phyloP scores from a whole-genome alignment of 1,140 invertebrate genomes.

The Caerostris darwini region DNA sequence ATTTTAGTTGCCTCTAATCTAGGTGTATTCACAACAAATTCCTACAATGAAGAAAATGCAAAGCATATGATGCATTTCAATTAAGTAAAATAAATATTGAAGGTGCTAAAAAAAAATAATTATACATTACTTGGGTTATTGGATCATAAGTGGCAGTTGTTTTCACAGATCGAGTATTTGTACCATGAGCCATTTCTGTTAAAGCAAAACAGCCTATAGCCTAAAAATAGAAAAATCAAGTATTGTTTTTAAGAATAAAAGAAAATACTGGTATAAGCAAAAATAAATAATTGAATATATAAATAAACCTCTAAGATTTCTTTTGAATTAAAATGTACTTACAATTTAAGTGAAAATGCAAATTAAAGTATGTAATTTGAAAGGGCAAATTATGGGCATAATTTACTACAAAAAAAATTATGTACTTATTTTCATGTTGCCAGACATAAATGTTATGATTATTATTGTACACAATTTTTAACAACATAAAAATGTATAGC shows the following conservation, averaged over 20 bases:
- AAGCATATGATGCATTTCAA: background rate
- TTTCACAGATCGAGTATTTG: slow-evolving; percentile 94
- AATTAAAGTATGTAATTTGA: too few relatives aligned
- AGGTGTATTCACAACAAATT: slow-evolving; percentile 94
- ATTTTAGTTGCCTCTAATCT: slow-evolving; percentile 97
- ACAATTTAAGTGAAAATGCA: too few relatives aligned
- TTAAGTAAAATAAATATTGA: background rate
- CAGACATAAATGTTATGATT: too few relatives aligned
- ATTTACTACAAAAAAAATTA: too few relatives aligned
- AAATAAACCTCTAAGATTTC: too few relatives aligned
- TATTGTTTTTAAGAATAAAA: background rate
- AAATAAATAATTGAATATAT: too few relatives aligned
- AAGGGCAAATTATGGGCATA: too few relatives aligned
- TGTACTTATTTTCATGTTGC: too few relatives aligned
- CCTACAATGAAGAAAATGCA: slow-evolving; percentile 81
- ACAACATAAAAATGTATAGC: too few relatives aligned
- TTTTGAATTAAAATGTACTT: too few relatives aligned
- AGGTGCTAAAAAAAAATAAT: background rate
- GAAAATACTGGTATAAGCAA: too few relatives aligned
- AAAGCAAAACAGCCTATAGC: slow-evolving; percentile 92
- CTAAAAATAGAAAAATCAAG: slow-evolving; percentile 80
- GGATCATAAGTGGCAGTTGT: slow-evolving; percentile 95
- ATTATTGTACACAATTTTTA: too few relatives aligned
- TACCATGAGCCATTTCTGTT: slow-evolving; percentile 96
- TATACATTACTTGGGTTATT: slow-evolving; percentile 82